phyloP scores from a whole-genome alignment of 2,888 invertebrate genomes.

The Glyphotaelius pellucidus region DNA sequence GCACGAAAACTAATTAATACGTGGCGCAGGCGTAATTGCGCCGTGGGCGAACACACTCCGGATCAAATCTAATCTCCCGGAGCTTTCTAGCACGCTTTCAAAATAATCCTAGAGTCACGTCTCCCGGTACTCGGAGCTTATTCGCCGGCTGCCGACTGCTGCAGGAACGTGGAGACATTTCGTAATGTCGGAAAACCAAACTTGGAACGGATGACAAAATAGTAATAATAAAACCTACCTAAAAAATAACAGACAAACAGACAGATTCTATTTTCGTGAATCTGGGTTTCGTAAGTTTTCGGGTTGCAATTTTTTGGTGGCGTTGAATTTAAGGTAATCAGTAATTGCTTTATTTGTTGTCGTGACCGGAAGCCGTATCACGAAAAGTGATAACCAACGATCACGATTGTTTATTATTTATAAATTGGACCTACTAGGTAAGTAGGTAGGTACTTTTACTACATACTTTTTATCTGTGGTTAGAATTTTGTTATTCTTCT shows the following conservation, averaged over 20 bases:
- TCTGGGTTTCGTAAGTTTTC: neutral
- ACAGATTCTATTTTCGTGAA: conserved; percentile 6
- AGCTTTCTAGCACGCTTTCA: conserved; percentile 27
- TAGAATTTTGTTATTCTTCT: neutral
- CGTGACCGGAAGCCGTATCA: conserved; percentile 32
- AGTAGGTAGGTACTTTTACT: neutral
- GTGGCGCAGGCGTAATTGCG: neutral
- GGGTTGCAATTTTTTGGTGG: conserved; percentile 4
- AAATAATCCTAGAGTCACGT: conserved; percentile 28
- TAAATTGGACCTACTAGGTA: neutral
- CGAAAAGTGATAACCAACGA: conserved; percentile 3
- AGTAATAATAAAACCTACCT: neutral
- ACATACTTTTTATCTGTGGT: neutral
- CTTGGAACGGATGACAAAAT: conserved; percentile 41
- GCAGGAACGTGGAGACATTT: conserved; percentile 20
- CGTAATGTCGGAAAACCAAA: conserved; percentile 25
- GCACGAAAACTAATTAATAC: conserved; percentile 24
- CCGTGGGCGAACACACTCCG: neutral
- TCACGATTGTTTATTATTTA: neutral
- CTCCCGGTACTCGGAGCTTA: neutral
- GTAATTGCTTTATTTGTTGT: neutral
- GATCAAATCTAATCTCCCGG: conserved; percentile 2
- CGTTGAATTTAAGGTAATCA: neutral
- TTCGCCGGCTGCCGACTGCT: neutral
- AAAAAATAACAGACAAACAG: neutral